Percentiles rank a stretch among this genome's conserved stretches.
phyloP scores from a whole-genome alignment of 2,797 vertebrate species.

The Crypturellus tataupa region DNA sequence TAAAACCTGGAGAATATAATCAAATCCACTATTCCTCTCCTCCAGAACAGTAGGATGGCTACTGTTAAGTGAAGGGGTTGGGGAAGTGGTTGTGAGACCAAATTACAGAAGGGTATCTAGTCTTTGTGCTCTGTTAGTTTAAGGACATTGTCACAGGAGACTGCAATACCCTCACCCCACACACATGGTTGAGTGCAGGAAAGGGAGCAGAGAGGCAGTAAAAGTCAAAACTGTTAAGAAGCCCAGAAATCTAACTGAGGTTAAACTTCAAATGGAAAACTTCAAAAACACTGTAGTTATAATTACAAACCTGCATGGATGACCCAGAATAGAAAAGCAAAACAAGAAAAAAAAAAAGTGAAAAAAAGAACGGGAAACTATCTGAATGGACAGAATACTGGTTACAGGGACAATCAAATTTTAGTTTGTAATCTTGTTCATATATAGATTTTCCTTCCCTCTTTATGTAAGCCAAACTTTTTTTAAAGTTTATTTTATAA shows the following conservation, averaged over 20 bases:
- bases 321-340: background rate
- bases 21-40: background rate
- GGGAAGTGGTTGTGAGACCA: background rate
- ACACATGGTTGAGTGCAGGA: rapidly evolving
- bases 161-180: background rate
- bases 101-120: background rate
- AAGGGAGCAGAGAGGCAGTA: background rate
- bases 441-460: background rate
- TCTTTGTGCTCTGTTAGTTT: background rate
- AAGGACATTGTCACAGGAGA: background rate
- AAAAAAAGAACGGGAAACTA: background rate
- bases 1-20: background rate
- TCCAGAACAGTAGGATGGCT: background rate
- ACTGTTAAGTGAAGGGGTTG: background rate
- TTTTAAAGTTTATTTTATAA: background rate
- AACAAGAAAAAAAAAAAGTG: too few species aligned
- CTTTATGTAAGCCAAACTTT: background rate
- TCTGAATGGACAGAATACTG: background rate
- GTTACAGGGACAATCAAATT: background rate
- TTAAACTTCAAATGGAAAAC: background rate
- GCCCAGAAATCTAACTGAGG: background rate
- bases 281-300: background rate
- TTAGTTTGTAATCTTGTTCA: background rate
- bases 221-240: background rate
- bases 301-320: background rate